Evolutionary conservation across 1,140 invertebrate genomes (phyloP).

Genomic region (Chrysomallon squamiferum): DNA sequence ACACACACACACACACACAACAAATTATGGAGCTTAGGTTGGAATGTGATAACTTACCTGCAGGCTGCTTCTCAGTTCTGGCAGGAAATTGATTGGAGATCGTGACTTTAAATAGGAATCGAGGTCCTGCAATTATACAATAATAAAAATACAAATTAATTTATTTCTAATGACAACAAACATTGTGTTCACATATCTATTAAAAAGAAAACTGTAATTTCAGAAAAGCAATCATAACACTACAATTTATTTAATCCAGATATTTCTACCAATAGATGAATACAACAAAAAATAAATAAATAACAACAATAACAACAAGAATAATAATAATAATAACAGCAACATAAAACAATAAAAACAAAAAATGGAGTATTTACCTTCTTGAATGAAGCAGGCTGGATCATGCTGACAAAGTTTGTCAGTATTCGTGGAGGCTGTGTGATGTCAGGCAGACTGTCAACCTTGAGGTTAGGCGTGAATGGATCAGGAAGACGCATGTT

Average conservation of each 20-base stretch:
- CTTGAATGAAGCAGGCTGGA: slow-evolving; percentile 87
- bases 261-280: no score
- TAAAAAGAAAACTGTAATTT: background rate
- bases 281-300: no score
- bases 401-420: slow-evolving; percentile 86
- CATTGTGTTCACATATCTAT: background rate
- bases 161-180: background rate
- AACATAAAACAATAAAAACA: no score
- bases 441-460: slow-evolving; percentile 90
- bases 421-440: slow-evolving; percentile 84
- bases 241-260: no score
- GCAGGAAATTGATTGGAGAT: slow-evolving; percentile 88
- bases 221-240: no score
- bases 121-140: slow-evolving; percentile 71
- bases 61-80: slow-evolving; percentile 74
- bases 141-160: background rate
- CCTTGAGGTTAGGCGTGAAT: slow-evolving; percentile 87
- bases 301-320: no score
- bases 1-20: no score
- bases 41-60: slow-evolving; percentile 72
- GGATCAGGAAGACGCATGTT: slow-evolving; percentile 98
- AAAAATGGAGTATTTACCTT: no score
- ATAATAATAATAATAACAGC: no score
- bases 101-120: slow-evolving; percentile 95
- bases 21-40: no score